These are phyloP conservation scores for Tipula unca DNA, from an alignment of 2,888 invertebrate species.

Conservation along the genomic window DNA sequence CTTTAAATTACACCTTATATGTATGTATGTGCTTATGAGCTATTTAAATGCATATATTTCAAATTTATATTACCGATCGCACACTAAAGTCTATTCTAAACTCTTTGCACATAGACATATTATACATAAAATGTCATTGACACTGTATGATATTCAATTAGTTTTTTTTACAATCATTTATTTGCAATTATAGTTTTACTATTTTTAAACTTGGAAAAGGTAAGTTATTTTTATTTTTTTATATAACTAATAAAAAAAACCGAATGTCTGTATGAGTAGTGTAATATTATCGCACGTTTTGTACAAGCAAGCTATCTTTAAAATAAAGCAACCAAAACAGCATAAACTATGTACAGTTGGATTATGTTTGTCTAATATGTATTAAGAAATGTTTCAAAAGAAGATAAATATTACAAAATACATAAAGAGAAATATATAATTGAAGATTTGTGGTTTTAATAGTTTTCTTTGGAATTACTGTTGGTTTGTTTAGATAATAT, in stretches of 20 bases:
- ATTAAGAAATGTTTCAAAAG: not conserved
- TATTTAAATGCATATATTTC: not conserved
- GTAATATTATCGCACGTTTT: not conserved
- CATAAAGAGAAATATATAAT: not conserved
- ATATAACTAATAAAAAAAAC: not conserved
- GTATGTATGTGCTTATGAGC: not conserved
- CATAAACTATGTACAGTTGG: not conserved
- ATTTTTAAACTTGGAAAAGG: not conserved
- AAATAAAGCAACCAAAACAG: not conserved
- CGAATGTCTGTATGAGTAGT: not conserved
- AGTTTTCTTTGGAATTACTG: not conserved
- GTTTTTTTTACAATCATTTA: not conserved
- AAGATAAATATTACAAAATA: not conserved
- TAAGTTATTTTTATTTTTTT: not conserved
- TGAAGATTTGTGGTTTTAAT: constrained; percentile 3
- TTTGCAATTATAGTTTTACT: not conserved
- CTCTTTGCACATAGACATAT: too few relatives aligned
- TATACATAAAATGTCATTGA: not conserved
- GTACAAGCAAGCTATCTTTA: not conserved
- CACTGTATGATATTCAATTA: not conserved
- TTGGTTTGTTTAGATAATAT: not conserved
- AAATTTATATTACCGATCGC: not conserved
- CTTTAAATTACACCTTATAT: not conserved
- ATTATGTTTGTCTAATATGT: not conserved
- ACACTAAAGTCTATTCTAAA: not conserved